phyloP scores from a whole-genome alignment of 2,797 vertebrate genomes.

The Eidolon dupreanum region DNA sequence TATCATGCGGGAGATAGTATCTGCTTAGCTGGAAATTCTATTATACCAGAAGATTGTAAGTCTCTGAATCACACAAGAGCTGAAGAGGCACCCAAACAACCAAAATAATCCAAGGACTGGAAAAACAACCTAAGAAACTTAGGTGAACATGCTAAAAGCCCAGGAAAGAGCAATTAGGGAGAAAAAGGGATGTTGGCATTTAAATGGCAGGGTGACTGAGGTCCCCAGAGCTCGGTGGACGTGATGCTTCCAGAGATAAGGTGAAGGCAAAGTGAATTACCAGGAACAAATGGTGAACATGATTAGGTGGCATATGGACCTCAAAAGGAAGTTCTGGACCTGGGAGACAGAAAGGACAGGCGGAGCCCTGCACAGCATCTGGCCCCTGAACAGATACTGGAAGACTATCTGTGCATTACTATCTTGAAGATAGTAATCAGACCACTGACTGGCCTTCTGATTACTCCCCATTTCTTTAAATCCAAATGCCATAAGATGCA shows the following conservation, averaged over 20 bases:
- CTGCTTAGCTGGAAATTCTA: neutral
- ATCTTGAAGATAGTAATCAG: neutral
- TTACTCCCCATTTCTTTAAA: neutral
- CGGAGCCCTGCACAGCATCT: neutral
- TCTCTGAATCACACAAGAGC: neutral
- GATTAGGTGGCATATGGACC: neutral
- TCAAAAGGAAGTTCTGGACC: neutral
- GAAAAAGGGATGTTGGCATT: neutral
- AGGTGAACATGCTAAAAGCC: neutral
- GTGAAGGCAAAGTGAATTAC: neutral
- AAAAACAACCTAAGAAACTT: constrained; percentile 13
- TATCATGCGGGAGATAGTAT: neutral
- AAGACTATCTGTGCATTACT: neutral
- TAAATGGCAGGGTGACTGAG: neutral
- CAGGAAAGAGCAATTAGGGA: neutral
- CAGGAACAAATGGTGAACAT: neutral
- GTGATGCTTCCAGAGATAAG: neutral
- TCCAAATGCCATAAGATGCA: neutral
- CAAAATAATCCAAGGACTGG: neutral
- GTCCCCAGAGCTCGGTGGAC: neutral
- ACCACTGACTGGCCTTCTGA: neutral
- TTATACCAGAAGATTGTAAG: neutral
- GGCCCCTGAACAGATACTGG: neutral
- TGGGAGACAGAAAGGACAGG: neutral
- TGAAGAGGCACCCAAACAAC: neutral